Percentiles rank a stretch among this genome's conserved stretches.
phyloP scores from a whole-genome alignment of 2,113 vertebrate species.

The Bettongia penicillata region DNA sequence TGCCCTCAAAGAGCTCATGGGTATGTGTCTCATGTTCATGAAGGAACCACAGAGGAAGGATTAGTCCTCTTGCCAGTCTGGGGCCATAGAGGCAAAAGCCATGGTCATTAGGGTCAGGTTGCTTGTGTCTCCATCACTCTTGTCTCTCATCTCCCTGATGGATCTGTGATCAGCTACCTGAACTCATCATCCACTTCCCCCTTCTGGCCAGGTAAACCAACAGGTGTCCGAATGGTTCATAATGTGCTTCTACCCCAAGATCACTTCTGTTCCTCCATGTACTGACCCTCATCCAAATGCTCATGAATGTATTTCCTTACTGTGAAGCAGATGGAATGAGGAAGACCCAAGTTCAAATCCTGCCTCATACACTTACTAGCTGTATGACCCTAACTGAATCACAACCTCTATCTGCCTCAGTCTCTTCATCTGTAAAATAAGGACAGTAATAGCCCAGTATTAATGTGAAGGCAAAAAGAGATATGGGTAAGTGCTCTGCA shows the following conservation, averaged over 20 bases:
- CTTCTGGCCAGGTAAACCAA: too few relatives aligned
- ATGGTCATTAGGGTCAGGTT: too few relatives aligned
- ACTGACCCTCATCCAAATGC: neutral
- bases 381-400: neutral
- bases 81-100: too few relatives aligned
- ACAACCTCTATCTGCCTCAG: neutral
- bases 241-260: neutral
- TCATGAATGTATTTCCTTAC: neutral
- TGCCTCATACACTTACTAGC: neutral
- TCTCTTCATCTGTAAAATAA: neutral
- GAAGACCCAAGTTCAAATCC: neutral
- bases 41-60: too few relatives aligned
- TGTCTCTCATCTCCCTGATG: too few relatives aligned
- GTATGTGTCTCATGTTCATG: too few relatives aligned
- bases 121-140: too few relatives aligned
- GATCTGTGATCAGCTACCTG: too few relatives aligned
- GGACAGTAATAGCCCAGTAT: neutral
- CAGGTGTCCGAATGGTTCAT: too few relatives aligned
- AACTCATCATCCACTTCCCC: too few relatives aligned
- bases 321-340: neutral
- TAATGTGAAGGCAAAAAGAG: neutral
- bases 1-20: too few relatives aligned
- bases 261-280: neutral
- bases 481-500: neutral
- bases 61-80: too few relatives aligned